Base-by-base conservation (phyloP, 1,140 invertebrate genomes). In the Dinothrombium tinctorium region DNA sequence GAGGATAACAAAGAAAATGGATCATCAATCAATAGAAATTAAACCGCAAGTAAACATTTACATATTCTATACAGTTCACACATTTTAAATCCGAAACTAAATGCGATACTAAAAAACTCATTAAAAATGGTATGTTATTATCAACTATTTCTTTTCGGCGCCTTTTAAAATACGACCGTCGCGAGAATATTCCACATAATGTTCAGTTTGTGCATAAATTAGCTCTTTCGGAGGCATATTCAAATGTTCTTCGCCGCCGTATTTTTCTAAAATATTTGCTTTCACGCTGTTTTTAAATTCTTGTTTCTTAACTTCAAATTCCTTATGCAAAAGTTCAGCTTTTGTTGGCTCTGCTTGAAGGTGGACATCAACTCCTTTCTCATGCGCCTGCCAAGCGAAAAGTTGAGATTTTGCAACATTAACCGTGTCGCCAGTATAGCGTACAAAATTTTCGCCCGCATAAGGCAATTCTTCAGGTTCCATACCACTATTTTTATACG, bases 371-470 rank as follows among this genome's bases (percentile, higher is more conserved):
- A 95, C 73, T 17, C 86, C 87, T 52, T 76, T 75, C 42, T 82
- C 74, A 54, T 82, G 75, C 0, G 89, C 89, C 54, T 96, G 82
- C 92, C 94, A 99, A 1, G 92, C 89, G 69, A 99, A 99, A 48
- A 94, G 63, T 63, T 96, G 89, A 15, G 83, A 80, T 17, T 72
- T 72, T 3, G 83, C 77, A 57, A 96, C 87, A 40, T 76, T 68
- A 28, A 70, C 65, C 1, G 90, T 94, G 59, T 96, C 92, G 9
- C 92, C 92, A 29, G 78, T 74, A 52, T 80, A 86, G 24, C 90
- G 67, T 0, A 80, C 76, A 66, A 89, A 90, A 58, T 99, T 98
- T 59, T 98, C 94, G 14, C 94, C 94, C 25, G 73, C 69, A 62
- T 87, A 98, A 50, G 83, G 76, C 3, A 73, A 69, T 68, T 82